phyloP scores from a whole-genome alignment of 2,888 invertebrate genomes.

The Heliconius sara region DNA sequence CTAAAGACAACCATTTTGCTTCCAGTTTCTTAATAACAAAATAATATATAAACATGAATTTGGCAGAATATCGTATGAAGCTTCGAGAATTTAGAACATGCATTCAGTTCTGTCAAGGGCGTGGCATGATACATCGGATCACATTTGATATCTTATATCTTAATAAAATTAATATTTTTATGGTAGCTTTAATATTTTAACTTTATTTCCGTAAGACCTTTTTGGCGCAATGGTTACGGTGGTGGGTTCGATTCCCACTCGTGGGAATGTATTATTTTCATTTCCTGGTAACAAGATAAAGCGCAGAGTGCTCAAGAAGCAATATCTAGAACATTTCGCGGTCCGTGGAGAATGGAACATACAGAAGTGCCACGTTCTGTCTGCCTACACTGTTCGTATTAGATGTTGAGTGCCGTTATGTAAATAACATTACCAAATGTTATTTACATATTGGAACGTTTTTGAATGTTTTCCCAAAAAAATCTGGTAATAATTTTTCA shows the following conservation, averaged over 20 bases:
- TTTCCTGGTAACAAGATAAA: neutral
- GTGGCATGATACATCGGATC: conserved; percentile 7
- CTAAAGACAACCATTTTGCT: neutral
- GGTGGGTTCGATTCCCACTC: neutral
- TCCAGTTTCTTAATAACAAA: neutral
- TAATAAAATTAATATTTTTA: neutral
- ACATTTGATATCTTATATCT: neutral
- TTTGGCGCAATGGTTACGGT: neutral
- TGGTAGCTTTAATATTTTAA: neutral
- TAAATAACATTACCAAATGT: too few relatives aligned
- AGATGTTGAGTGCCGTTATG: too few relatives aligned
- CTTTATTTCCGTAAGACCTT: neutral
- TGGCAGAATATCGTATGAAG: conserved; percentile 19
- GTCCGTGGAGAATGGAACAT: neutral
- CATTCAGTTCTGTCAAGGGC: conserved; percentile 26
- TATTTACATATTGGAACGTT: too few relatives aligned
- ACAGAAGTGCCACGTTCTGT: too few relatives aligned
- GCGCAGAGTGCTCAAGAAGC: neutral
- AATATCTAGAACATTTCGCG: neutral
- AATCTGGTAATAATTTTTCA: too few relatives aligned
- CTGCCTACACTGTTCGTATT: too few relatives aligned
- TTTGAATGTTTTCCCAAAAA: too few relatives aligned
- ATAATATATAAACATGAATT: conserved; percentile 1
- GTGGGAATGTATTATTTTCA: neutral
- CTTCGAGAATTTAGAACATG: conserved; percentile 21